Percentiles rank a stretch among this genome's conserved stretches.
Evolutionary conservation across 2,797 vertebrate species (phyloP).

Genomic region (Galago senegalensis): DNA sequence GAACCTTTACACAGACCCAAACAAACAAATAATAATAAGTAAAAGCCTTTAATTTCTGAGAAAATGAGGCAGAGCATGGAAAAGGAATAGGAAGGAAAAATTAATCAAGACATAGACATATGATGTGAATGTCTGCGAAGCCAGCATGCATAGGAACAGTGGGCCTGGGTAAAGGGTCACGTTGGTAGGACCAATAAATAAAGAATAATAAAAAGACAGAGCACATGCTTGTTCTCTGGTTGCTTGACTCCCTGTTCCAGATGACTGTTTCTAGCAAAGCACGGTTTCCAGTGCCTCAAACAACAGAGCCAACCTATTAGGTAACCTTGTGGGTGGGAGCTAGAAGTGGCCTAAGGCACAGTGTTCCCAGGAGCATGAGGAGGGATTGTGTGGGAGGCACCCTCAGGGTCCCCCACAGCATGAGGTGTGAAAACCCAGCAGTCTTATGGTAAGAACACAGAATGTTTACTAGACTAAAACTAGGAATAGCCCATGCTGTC

Average conservation of each 20-base stretch:
- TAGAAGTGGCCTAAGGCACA: neutral
- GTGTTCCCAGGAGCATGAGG: neutral
- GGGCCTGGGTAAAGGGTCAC: slow-evolving; percentile 95
- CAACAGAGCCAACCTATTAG: neutral
- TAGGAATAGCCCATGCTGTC: neutral
- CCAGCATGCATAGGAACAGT: slow-evolving; percentile 89
- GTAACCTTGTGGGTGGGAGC: neutral
- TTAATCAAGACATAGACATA: slow-evolving; percentile 75
- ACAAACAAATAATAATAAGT: slow-evolving; percentile 85
- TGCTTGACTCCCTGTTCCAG: neutral
- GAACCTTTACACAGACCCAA: slow-evolving; percentile 96
- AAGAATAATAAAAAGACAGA: slow-evolving; percentile 91
- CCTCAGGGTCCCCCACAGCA: neutral
- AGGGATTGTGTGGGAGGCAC: no score
- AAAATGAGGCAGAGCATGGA: slow-evolving; percentile 80
- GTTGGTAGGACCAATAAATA: slow-evolving; percentile 96
- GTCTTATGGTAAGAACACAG: neutral
- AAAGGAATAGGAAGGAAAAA: slow-evolving; percentile 75
- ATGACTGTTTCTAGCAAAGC: neutral
- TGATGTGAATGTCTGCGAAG: slow-evolving; percentile 90
- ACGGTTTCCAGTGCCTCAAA: neutral
- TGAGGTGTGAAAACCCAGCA: neutral
- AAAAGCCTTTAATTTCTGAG: slow-evolving; percentile 77
- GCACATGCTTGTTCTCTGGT: slow-evolving; percentile 46
- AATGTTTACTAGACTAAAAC: neutral